Evolutionary conservation across 2,797 vertebrate genomes (phyloP).

Genomic region (Heliangelus exortis): DNA sequence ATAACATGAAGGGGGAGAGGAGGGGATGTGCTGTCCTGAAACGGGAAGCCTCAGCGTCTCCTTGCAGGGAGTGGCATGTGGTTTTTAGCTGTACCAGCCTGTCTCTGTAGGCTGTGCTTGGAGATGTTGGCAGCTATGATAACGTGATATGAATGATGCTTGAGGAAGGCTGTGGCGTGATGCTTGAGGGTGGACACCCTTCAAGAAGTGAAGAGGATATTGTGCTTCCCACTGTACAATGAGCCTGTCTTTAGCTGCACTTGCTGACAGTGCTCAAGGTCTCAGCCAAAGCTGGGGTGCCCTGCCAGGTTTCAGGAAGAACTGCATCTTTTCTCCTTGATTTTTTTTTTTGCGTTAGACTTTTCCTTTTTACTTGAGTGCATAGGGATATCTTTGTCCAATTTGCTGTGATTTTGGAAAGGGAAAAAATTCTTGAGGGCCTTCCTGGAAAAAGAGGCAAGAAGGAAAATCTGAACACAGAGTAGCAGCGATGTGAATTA

Average conservation of each 20-base stretch:
- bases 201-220: conserved; percentile 15
- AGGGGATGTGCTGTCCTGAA: not conserved
- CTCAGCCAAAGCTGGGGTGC: conserved; percentile 1
- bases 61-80: conserved; percentile 2
- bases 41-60: not conserved
- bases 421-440: not conserved
- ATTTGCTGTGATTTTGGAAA: not conserved
- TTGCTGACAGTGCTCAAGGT: not conserved
- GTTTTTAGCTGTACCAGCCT: not conserved
- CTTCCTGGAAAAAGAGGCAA: not conserved
- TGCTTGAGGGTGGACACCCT: conserved; percentile 63
- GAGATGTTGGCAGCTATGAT: conserved; percentile 55
- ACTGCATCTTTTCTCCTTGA: not conserved
- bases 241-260: conserved; percentile 24
- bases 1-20: not conserved
- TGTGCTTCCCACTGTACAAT: not conserved
- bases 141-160: conserved; percentile 41
- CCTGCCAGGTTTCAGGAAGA: not conserved
- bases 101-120: conserved; percentile 28
- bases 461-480: not conserved
- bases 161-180: conserved; percentile 51
- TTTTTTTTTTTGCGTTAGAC: not conserved
- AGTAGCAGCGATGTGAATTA: not conserved
- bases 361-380: not conserved
- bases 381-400: not conserved